phyloP scores from a whole-genome alignment of 1,140 invertebrate species.

The Atta colombica region DNA sequence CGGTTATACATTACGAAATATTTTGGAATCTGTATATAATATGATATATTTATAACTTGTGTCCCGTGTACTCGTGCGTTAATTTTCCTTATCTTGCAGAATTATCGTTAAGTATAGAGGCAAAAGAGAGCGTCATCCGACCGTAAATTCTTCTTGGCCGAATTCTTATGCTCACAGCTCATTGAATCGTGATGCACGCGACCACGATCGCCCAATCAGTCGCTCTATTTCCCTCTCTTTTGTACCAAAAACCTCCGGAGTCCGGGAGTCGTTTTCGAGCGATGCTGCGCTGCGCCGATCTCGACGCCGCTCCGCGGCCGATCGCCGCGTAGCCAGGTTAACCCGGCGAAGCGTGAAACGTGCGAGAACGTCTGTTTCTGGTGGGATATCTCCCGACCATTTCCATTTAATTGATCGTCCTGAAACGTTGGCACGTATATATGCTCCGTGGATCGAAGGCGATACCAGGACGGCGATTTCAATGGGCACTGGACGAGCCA shows the following conservation, averaged over 20 bases:
- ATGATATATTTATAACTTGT: slow-evolving; percentile 10
- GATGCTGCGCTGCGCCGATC: background rate
- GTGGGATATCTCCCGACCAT: slow-evolving; percentile 81
- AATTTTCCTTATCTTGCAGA: slow-evolving; percentile 16
- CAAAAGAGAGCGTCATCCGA: background rate
- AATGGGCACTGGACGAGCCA: slow-evolving; percentile 81
- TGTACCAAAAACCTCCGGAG: slow-evolving; percentile 27
- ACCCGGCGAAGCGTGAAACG: slow-evolving; percentile 66
- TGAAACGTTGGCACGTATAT: slow-evolving; percentile 75
- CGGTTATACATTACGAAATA: background rate
- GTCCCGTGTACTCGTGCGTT: background rate
- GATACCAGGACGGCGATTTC: slow-evolving; percentile 75
- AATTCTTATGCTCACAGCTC: slow-evolving; percentile 37
- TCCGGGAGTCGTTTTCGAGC: slow-evolving; percentile 43
- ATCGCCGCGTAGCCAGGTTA: slow-evolving; percentile 8
- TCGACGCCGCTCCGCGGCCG: slow-evolving; percentile 3
- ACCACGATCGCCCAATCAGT: slow-evolving; percentile 37
- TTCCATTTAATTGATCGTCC: slow-evolving; percentile 83
- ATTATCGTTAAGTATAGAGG: background rate
- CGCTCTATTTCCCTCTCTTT: slow-evolving; percentile 47
- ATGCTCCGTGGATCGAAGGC: slow-evolving; percentile 74
- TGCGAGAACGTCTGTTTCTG: slow-evolving; percentile 79
- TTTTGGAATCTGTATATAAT: background rate
- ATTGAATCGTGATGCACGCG: slow-evolving; percentile 55
- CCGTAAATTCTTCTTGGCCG: slow-evolving; percentile 18